A percentile compares a stretch with the other conserved stretches of the same genome.
Evolutionary conservation across 2,113 vertebrate species (phyloP).

Genomic region (Spermophilus dauricus): DNA sequence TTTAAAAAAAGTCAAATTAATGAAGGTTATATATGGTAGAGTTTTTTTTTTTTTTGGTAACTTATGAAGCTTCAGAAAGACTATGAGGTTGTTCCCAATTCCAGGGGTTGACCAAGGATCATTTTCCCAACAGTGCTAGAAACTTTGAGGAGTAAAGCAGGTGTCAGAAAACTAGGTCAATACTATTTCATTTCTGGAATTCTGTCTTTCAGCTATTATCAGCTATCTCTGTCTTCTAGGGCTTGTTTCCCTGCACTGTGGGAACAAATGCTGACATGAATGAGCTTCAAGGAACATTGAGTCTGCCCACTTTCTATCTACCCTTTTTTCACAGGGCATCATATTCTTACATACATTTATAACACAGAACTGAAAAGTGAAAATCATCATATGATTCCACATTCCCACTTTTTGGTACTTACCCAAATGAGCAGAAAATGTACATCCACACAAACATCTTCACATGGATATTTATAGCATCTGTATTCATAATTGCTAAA

Average conservation of each 20-base stretch:
- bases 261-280: neutral
- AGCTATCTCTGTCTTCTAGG: neutral
- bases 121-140: neutral
- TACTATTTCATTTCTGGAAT: neutral
- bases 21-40: neutral
- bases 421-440: neutral
- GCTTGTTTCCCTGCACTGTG: neutral
- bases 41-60: neutral
- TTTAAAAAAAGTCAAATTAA: constrained; percentile 42
- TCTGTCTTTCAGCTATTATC: neutral
- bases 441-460: neutral
- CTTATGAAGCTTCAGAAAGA: constrained; percentile 32
- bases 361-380: neutral
- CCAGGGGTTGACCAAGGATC: neutral
- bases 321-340: neutral
- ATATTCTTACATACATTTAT: neutral
- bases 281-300: neutral
- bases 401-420: neutral
- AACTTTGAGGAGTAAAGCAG: neutral
- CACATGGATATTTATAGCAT: neutral
- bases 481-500: neutral
- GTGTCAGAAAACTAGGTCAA: neutral
- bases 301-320: neutral
- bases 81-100: neutral
- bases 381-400: neutral